A percentile compares a stretch with the other conserved stretches of the same genome.
phyloP scores from a whole-genome alignment of 2,888 invertebrate genomes.

The Xanthorhoe spadicearia region DNA sequence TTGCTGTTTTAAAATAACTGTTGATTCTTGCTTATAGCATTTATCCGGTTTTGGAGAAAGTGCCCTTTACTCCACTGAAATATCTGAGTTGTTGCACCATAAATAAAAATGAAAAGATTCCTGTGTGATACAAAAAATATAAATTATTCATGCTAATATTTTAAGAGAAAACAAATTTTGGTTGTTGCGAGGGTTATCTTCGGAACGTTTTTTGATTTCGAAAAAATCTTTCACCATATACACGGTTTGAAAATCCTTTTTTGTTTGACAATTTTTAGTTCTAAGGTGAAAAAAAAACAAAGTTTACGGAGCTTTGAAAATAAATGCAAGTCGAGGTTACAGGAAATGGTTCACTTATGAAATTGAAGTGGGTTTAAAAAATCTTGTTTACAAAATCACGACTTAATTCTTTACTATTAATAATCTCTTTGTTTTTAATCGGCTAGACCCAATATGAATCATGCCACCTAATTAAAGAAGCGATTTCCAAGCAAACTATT shows the following conservation, averaged over 20 bases:
- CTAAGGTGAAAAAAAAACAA: too few species aligned
- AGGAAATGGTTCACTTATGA: too few species aligned
- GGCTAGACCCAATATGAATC: not conserved
- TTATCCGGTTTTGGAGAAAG: constrained; percentile 18
- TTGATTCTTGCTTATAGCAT: not conserved
- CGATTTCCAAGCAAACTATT: not conserved
- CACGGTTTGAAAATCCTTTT: too few species aligned
- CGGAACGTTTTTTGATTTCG: not conserved
- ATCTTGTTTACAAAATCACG: too few species aligned
- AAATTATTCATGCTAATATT: not conserved
- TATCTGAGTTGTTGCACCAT: not conserved
- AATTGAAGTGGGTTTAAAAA: too few species aligned
- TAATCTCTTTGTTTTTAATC: not conserved
- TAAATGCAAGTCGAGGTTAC: too few species aligned
- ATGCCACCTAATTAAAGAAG: not conserved
- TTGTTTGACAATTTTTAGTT: too few species aligned
- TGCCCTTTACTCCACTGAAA: constrained; percentile 8
- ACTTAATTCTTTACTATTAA: too few species aligned
- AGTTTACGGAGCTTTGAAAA: too few species aligned
- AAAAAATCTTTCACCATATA: too few species aligned
- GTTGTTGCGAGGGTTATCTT: not conserved
- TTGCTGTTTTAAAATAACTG: not conserved
- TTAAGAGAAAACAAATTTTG: not conserved
- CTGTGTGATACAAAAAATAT: not conserved
- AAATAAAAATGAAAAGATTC: not conserved